phyloP scores from a whole-genome alignment of 1,140 invertebrate genomes.

The Heliconius hermathena region DNA sequence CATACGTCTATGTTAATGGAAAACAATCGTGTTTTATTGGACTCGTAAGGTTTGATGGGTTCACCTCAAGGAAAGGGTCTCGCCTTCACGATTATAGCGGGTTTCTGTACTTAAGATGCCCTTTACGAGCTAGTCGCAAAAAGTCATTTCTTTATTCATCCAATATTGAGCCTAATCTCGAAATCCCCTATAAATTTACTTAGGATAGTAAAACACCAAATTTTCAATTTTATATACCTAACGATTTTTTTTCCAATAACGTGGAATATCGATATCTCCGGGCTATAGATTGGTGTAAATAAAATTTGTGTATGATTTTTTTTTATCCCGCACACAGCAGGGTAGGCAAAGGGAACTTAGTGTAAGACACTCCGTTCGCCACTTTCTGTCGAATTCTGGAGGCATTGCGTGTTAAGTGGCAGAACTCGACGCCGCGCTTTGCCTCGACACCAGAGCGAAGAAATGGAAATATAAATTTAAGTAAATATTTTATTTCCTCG shows the following conservation, averaged over 20 bases:
- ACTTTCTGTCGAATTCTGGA: too few relatives aligned
- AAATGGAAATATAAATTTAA: too few relatives aligned
- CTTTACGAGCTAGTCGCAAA: constrained; percentile 62
- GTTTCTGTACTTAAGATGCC: constrained; percentile 66
- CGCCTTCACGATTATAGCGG: constrained; percentile 64
- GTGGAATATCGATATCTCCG: background rate
- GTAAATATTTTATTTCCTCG: too few relatives aligned
- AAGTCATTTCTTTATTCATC: constrained; percentile 60
- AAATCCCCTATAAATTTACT: constrained; percentile 25
- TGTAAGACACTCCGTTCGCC: too few relatives aligned
- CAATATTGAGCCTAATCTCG: constrained; percentile 36
- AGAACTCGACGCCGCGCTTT: too few relatives aligned
- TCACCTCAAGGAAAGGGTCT: constrained; percentile 70
- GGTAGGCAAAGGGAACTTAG: too few relatives aligned
- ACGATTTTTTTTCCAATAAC: background rate
- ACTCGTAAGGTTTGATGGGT: constrained; percentile 74
- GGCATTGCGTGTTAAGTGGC: too few relatives aligned
- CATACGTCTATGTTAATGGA: constrained; percentile 67
- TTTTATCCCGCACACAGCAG: too few relatives aligned
- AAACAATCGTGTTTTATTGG: constrained; percentile 79
- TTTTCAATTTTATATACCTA: background rate
- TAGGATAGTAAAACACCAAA: constrained; percentile 5
- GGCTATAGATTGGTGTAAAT: background rate
- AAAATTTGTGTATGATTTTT: background rate
- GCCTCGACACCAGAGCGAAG: too few relatives aligned